These are phyloP conservation scores for Autographa gamma DNA, from an alignment of 2,888 invertebrate species.

Conservation along the genomic window DNA sequence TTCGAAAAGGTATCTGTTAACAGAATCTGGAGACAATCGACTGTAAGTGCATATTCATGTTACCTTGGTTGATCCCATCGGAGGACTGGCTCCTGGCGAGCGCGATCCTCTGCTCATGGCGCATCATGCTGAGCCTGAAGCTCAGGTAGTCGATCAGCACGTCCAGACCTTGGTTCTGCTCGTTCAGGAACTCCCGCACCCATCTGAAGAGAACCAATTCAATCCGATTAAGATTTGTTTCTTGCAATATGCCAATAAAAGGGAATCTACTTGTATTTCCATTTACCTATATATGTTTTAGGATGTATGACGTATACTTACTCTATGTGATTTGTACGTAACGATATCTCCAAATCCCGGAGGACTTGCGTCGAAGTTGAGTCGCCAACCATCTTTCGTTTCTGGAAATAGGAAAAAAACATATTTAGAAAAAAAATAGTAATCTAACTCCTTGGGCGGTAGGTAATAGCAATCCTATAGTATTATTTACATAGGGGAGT, in stretches of 20 bases:
- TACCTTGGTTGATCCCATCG: constrained; percentile 91
- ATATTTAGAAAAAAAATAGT: not conserved
- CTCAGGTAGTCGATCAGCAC: constrained; percentile 99
- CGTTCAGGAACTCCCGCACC: constrained; percentile 99
- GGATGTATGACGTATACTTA: constrained; percentile 86
- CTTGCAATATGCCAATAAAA: not conserved
- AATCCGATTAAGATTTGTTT: not conserved
- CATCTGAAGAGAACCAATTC: constrained; percentile 90
- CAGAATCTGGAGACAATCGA: not conserved
- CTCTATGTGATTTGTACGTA: constrained; percentile 99
- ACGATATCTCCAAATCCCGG: constrained; percentile 98
- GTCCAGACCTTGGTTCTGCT: constrained; percentile 98
- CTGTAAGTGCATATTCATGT: constrained; percentile 15
- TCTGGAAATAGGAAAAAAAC: constrained; percentile 90
- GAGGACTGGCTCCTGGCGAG: constrained; percentile 93
- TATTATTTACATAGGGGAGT: not conserved
- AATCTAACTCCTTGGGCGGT: not conserved
- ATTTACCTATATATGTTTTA: too few relatives aligned
- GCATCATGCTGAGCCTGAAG: constrained; percentile 98
- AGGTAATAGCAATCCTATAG: not conserved
- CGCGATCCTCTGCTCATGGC: constrained; percentile 95
- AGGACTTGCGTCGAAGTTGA: constrained; percentile 99
- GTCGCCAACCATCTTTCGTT: constrained; percentile 98
- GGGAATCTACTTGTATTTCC: not conserved
- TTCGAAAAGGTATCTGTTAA: too few relatives aligned